A percentile compares a stretch with the other conserved stretches of the same genome.
These are phyloP conservation scores for Semotilus atromaculatus DNA, from an alignment of 2,797 vertebrate species.

Conservation along the genomic window DNA sequence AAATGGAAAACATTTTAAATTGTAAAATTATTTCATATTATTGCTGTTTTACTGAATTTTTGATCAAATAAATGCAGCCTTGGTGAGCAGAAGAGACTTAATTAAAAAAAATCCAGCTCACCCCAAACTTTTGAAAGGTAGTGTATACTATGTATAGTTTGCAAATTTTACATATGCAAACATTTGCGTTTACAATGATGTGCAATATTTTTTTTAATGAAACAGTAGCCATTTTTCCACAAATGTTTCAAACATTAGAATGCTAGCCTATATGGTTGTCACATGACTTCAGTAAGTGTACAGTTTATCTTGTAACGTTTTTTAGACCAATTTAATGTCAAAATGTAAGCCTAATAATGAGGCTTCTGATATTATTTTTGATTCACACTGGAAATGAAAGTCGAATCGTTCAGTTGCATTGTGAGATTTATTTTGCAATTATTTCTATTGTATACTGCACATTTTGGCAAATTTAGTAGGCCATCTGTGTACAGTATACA, in stretches of 20 bases:
- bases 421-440: not conserved
- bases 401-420: not conserved
- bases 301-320: not conserved
- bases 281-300: not conserved
- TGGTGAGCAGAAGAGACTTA: not conserved
- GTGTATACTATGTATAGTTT: not conserved
- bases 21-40: not conserved
- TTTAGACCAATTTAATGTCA: not conserved
- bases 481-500: not conserved
- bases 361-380: too few relatives aligned
- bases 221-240: not conserved
- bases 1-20: not conserved
- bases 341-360: not conserved
- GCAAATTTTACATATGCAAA: not conserved
- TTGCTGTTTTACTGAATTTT: not conserved
- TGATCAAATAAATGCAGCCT: not conserved
- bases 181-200: not conserved
- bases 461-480: not conserved
- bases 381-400: not conserved
- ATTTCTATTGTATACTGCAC: not conserved
- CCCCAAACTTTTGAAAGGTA: not conserved
- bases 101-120: not conserved
- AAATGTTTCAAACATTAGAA: not conserved
- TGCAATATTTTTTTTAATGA: not conserved
- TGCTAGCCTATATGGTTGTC: not conserved